These are phyloP conservation scores for Catocala nupta DNA, from an alignment of 2,888 invertebrate species.

Conservation along the genomic window DNA sequence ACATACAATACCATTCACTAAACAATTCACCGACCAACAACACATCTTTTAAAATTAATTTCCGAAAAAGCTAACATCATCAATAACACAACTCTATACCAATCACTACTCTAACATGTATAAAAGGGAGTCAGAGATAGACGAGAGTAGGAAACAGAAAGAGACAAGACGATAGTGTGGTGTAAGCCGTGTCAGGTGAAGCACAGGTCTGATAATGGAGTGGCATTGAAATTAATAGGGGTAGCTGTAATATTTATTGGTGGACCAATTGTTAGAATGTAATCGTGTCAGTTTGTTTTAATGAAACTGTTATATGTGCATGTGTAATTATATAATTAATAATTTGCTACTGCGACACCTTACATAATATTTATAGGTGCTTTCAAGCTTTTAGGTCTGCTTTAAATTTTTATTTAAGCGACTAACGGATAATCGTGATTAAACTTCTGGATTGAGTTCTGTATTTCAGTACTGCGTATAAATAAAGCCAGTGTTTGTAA, in stretches of 20 bases:
- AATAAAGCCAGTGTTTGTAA: too few species aligned
- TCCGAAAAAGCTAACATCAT: conserved; percentile 31
- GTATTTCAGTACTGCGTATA: too few species aligned
- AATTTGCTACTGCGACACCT: too few species aligned
- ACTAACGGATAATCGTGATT: too few species aligned
- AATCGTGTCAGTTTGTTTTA: conserved; percentile 7
- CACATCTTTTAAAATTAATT: conserved; percentile 21
- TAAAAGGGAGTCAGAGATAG: conserved; percentile 33
- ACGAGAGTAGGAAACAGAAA: conserved; percentile 19
- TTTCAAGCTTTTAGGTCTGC: background rate
- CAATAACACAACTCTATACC: conserved; percentile 35
- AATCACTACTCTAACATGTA: conserved; percentile 29
- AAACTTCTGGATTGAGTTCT: too few species aligned
- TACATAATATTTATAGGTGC: too few species aligned
- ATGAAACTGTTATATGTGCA: background rate
- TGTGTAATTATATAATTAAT: background rate
- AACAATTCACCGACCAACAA: conserved; percentile 20
- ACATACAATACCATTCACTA: conserved; percentile 47
- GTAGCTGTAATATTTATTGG: conserved; percentile 26
- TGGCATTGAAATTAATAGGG: conserved; percentile 39
- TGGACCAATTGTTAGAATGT: conserved; percentile 30
- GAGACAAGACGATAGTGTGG: conserved; percentile 24
- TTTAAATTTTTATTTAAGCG: too few species aligned
- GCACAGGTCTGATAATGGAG: conserved; percentile 39
- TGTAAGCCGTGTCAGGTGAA: conserved; percentile 43